Conservation (phyloP, 2,888 invertebrate genomes). For the Myopa testacea region DNA sequence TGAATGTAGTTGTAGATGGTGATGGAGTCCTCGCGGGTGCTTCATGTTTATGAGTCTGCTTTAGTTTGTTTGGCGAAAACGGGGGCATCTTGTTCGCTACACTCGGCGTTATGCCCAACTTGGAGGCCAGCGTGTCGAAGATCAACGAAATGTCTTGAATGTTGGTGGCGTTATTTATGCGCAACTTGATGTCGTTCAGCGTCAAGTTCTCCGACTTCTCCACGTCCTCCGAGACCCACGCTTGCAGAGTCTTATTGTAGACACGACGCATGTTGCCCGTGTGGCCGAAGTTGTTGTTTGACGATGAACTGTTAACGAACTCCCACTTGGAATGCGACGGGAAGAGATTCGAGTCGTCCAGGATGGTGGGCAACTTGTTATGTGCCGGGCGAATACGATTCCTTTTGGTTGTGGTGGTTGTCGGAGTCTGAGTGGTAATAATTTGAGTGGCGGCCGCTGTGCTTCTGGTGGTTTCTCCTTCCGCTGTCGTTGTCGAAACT, state of each 20-base stretch:
- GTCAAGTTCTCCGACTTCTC: constrained; percentile 61
- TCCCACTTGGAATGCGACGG: constrained; percentile 71
- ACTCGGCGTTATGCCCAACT: constrained; percentile 67
- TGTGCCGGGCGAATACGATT: constrained; percentile 54
- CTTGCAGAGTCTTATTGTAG: constrained; percentile 75
- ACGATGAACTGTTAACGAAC: constrained; percentile 70
- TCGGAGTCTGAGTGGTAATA: constrained; percentile 36
- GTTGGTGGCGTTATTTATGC: constrained; percentile 66
- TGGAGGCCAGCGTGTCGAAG: constrained; percentile 74
- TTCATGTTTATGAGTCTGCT: constrained; percentile 58
- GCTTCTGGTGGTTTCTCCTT: background rate
- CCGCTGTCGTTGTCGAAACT: background rate
- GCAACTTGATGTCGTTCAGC: constrained; percentile 60
- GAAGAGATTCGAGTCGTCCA: constrained; percentile 66
- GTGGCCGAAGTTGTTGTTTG: constrained; percentile 56
- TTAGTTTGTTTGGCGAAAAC: constrained; percentile 65
- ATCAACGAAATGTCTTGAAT: constrained; percentile 75
- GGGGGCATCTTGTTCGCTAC: constrained; percentile 65
- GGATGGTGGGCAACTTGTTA: constrained; percentile 55
- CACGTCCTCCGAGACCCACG: constrained; percentile 73
- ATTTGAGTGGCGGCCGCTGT: constrained; percentile 1
- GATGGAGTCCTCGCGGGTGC: constrained; percentile 33
- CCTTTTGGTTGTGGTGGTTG: constrained; percentile 51
- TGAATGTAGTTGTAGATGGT: constrained; percentile 38
- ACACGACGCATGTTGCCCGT: constrained; percentile 70